Percentiles rank a stretch among this genome's conserved stretches.
Conservation (phyloP, 2,113 vertebrate species). For the Callospermophilus lateralis region DNA sequence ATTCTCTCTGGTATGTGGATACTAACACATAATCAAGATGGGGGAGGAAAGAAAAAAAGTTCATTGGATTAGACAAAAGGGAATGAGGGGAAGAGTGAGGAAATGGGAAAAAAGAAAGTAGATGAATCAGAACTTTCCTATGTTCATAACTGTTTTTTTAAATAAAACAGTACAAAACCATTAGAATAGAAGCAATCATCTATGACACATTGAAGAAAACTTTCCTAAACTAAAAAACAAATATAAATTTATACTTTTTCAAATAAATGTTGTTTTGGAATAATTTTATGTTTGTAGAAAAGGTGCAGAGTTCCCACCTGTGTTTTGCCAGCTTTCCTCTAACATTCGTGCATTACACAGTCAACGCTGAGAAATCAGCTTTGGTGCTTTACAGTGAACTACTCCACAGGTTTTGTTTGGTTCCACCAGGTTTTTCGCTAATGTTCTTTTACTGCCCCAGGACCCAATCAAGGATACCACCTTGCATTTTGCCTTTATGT, state of each 20-base stretch:
- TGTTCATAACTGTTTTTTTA: background rate
- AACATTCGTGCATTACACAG: background rate
- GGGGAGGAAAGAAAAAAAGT: no score
- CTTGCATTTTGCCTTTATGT: background rate
- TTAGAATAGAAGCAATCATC: background rate
- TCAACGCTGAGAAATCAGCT: slow-evolving; percentile 25
- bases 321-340: background rate
- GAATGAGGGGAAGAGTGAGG: no score
- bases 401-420: background rate
- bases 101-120: no score
- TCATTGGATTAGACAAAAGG: no score
- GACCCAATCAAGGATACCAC: background rate
- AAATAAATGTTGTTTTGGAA: background rate
- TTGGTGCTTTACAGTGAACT: background rate
- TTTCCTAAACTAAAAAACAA: slow-evolving; percentile 11
- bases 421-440: slow-evolving; percentile 24
- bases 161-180: background rate
- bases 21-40: no score
- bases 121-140: no score
- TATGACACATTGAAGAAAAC: slow-evolving; percentile 7
- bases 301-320: background rate
- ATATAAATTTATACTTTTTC: background rate
- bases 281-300: slow-evolving; percentile 11
- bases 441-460: background rate
- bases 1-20: no score